Percentiles rank a stretch among this genome's conserved stretches.
phyloP scores from a whole-genome alignment of 2,888 invertebrate species.

The Drosophila vallismaia region DNA sequence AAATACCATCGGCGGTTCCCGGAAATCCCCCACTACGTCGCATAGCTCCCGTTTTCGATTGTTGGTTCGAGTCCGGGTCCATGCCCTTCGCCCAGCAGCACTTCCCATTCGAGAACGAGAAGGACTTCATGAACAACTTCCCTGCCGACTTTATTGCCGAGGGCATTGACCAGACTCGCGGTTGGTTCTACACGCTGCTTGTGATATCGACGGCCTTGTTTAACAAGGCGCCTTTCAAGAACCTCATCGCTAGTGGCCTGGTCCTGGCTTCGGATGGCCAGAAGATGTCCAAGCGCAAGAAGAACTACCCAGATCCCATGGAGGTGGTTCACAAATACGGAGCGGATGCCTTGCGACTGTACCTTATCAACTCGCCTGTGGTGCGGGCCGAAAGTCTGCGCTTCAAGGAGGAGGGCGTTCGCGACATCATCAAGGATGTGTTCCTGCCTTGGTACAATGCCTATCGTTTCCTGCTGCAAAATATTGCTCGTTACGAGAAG shows the following conservation, averaged over 20 bases:
- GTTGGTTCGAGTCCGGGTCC: slow-evolving; percentile 99
- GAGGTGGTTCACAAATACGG: slow-evolving; percentile 96
- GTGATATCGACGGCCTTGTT: slow-evolving; percentile 98
- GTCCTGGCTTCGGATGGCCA: slow-evolving; percentile 98
- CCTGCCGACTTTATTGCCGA: slow-evolving; percentile 99
- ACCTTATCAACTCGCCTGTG: slow-evolving; percentile 98
- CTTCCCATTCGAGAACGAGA: slow-evolving; percentile 96
- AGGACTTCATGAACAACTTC: slow-evolving; percentile 94
- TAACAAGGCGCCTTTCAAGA: slow-evolving; percentile 98
- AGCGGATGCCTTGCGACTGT: slow-evolving; percentile 97
- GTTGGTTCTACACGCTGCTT: slow-evolving; percentile 99
- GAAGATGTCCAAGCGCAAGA: slow-evolving; percentile 99
- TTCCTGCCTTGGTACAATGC: slow-evolving; percentile 99
- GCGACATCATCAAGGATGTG: slow-evolving; percentile 98
- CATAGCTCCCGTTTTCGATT: slow-evolving; percentile 98
- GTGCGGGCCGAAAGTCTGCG: slow-evolving; percentile 98
- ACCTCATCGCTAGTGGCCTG: slow-evolving; percentile 97
- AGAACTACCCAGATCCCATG: slow-evolving; percentile 99
- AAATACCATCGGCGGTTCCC: slow-evolving; percentile 93
- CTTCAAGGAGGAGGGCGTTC: slow-evolving; percentile 98
- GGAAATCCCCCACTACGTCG: slow-evolving; percentile 94
- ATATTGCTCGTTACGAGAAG: slow-evolving; percentile 91
- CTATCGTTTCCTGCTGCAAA: slow-evolving; percentile 96
- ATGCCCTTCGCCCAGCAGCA: slow-evolving; percentile 99
- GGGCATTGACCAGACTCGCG: slow-evolving; percentile 98